These are phyloP conservation scores for Platyrinchus mystaceus DNA, from an alignment of 2,797 vertebrate genomes.

Conservation along the genomic window DNA sequence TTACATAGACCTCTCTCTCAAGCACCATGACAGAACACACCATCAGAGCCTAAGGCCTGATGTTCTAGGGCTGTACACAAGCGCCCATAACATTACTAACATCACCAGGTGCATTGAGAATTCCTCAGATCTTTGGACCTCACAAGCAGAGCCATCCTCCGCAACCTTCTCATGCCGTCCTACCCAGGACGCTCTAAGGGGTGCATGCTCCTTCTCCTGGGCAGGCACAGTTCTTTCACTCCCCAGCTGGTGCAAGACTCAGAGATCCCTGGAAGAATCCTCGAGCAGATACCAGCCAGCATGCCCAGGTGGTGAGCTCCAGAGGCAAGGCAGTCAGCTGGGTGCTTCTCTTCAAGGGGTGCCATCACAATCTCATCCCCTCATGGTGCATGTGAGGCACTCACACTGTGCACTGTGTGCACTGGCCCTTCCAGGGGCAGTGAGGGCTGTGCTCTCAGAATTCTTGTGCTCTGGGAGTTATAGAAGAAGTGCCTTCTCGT, in stretches of 20 bases:
- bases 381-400: background rate
- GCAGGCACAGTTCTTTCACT: background rate
- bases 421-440: background rate
- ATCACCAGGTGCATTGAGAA: background rate
- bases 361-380: background rate
- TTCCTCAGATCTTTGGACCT: background rate
- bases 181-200: background rate
- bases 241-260: background rate
- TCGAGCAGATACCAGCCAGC: background rate
- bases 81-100: background rate
- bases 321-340: background rate
- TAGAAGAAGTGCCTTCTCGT: background rate
- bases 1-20: background rate
- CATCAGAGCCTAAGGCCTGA: background rate
- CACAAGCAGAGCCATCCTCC: background rate
- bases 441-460: background rate
- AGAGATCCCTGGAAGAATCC: background rate
- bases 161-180: background rate
- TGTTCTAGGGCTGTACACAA: background rate
- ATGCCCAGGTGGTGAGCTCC: background rate
- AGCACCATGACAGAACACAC: background rate
- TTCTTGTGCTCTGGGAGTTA: background rate
- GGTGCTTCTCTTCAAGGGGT: background rate
- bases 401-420: background rate
- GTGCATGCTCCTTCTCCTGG: background rate